Evolutionary conservation across 2,888 invertebrate species (phyloP).

Genomic region (Cotesia congregata): DNA sequence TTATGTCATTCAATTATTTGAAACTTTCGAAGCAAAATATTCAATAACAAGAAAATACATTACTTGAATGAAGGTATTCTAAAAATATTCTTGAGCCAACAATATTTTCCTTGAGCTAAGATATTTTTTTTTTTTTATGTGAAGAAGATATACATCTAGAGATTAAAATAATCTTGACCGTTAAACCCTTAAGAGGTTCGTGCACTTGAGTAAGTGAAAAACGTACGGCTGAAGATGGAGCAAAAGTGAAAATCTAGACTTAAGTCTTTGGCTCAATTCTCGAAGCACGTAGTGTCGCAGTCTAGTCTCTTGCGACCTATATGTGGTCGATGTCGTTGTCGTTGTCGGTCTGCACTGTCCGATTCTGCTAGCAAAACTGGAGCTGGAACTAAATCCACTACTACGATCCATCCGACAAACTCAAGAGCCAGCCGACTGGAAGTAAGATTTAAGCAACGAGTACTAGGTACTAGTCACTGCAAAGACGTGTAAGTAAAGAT

Average conservation of each 20-base stretch:
- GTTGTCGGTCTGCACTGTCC: conserved; percentile 39
- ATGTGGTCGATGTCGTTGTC: conserved; percentile 53
- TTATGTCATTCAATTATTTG: too few relatives aligned
- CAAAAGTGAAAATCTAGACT: conserved; percentile 39
- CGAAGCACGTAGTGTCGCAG: conserved; percentile 66
- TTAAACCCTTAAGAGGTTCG: not conserved
- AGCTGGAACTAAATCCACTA: not conserved
- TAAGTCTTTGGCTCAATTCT: conserved; percentile 54
- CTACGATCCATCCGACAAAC: not conserved
- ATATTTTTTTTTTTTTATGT: too few relatives aligned
- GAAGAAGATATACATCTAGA: too few relatives aligned
- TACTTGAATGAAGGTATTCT: too few relatives aligned
- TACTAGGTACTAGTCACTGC: conserved; percentile 20
- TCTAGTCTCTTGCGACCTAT: conserved; percentile 60
- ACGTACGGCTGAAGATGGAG: conserved; percentile 26
- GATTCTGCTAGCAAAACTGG: conserved; percentile 37
- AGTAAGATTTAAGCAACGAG: conserved; percentile 14
- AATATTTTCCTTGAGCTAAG: too few relatives aligned
- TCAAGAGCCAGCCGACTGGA: not conserved
- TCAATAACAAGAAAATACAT: too few relatives aligned
- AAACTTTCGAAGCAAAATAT: too few relatives aligned
- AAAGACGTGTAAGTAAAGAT: not conserved
- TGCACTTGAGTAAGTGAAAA: not conserved
- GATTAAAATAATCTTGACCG: not conserved
- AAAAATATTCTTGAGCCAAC: too few relatives aligned